These are phyloP conservation scores for Ophion costatus DNA, from an alignment of 2,888 invertebrate genomes.

Conservation along the genomic window DNA sequence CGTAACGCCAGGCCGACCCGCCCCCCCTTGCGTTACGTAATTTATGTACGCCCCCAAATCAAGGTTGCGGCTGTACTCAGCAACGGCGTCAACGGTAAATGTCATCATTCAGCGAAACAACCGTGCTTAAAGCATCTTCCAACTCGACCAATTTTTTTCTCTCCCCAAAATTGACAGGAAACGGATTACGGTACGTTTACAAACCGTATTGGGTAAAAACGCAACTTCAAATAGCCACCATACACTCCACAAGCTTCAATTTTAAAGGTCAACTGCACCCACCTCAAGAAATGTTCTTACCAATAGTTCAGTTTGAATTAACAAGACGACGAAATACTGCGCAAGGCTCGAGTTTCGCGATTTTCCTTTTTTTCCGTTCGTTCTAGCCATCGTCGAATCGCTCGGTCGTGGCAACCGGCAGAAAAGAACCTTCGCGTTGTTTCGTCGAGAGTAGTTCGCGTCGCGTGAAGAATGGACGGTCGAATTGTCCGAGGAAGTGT, in stretches of 20 bases:
- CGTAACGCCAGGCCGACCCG: too few species aligned
- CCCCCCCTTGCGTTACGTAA: too few species aligned
- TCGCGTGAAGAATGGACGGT: conserved; percentile 19
- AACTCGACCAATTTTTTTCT: too few species aligned
- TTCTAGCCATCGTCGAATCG: neutral
- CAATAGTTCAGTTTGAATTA: neutral
- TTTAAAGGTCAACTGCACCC: neutral
- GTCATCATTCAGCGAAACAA: too few species aligned
- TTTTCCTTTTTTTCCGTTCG: conserved; percentile 18
- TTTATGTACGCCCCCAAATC: too few species aligned
- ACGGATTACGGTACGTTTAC: neutral
- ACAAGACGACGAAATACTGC: conserved; percentile 25
- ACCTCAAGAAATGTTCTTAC: neutral
- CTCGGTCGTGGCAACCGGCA: conserved; percentile 8
- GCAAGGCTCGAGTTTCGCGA: conserved; percentile 18
- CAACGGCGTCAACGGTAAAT: too few species aligned
- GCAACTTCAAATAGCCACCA: neutral
- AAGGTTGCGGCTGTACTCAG: too few species aligned
- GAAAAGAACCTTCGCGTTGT: conserved; percentile 16
- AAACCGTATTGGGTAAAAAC: neutral
- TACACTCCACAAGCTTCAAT: neutral
- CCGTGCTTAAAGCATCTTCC: too few species aligned
- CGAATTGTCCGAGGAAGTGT: conserved; percentile 6
- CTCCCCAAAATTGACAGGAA: neutral
- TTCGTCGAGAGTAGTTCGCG: conserved; percentile 25